Base-by-base conservation (phyloP, 2,888 invertebrate species). In the Drosophila pseudotakahashii region DNA sequence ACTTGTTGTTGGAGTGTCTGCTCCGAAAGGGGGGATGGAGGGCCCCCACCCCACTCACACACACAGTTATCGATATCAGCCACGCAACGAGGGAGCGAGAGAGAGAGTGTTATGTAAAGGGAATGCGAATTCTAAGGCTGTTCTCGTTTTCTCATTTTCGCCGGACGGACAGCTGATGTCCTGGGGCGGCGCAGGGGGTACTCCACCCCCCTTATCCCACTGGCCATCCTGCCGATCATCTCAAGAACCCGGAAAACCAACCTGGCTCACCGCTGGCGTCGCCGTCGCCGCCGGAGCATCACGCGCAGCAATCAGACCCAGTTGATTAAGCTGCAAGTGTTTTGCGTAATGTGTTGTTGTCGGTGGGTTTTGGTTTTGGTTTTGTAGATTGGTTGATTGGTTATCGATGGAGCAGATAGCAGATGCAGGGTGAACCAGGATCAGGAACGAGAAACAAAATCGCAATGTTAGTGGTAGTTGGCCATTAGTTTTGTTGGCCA, bases 301-400 rank as follows among this genome's bases (percentile, higher is more conserved):
- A 78, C 78, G 84, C 73, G 84, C 73, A 72, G 67, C 75, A 45
- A 59, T 74, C 48, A 88, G 64, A 57, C 82, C 88, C 79, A 88
- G 69, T 85, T 82, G 88, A 68, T 75, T 81, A 16, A 82, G 66
- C 82, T 82, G 85, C 61, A 72, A 82, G 68, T 78, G 55, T 71
- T 82, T 82, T 88, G 88, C 85, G 77, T 82, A 81, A 88, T 84
- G 74, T 75, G 67, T 76, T 81, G 71, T 79, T 69, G 72, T 67
- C 69, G 57, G 44, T 54, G 39, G 54, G 14, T 14, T n/a, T n/a
- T n/a, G n/a, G n/a, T n/a, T n/a, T n/a, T 2, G 2, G 19, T 2
- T 19, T 19, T 1, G 19, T 30, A 1, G 30, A 1, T 51, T 41
- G 45, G 37, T 61, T 41, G 53, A 58, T 32, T 47, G 47, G 14